Evolutionary conservation across 2,888 invertebrate genomes (phyloP).

Genomic region (Andrena fulva): DNA sequence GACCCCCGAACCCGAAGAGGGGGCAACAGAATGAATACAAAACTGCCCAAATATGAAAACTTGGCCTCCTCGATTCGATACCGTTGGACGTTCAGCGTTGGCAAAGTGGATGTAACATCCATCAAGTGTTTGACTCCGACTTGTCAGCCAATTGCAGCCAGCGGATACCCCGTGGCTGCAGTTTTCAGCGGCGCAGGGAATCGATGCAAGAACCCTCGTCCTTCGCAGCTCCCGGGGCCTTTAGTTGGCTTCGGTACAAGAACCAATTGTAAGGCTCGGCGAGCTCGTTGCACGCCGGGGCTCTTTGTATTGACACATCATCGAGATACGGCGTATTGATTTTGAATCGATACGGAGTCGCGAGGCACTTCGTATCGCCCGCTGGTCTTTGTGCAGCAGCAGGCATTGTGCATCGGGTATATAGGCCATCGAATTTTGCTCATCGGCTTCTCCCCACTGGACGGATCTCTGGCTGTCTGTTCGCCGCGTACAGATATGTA

Average conservation of each 20-base stretch:
- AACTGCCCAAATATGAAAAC: too few species aligned
- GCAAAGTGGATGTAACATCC: not conserved
- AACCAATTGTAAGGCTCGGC: conserved; percentile 62
- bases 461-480: conserved; percentile 27
- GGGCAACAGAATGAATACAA: too few species aligned
- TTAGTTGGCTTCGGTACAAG: conserved; percentile 59
- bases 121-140: conserved; percentile 18
- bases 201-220: conserved; percentile 39
- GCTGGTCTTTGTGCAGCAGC: conserved; percentile 51
- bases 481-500: conserved; percentile 18
- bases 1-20: too few species aligned
- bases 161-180: not conserved
- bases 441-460: conserved; percentile 38
- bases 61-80: not conserved
- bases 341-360: conserved; percentile 62
- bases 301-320: conserved; percentile 66
- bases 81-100: too few species aligned
- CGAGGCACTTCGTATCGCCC: conserved; percentile 60
- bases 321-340: conserved; percentile 69
- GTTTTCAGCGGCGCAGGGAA: conserved; percentile 19
- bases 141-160: not conserved
- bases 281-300: conserved; percentile 32
- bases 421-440: conserved; percentile 67
- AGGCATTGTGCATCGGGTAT: conserved; percentile 62
- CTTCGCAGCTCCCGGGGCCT: conserved; percentile 31